Percentiles rank a stretch among this genome's conserved stretches.
phyloP scores from a whole-genome alignment of 2,888 invertebrate species.

The Invenusta paracnida region DNA sequence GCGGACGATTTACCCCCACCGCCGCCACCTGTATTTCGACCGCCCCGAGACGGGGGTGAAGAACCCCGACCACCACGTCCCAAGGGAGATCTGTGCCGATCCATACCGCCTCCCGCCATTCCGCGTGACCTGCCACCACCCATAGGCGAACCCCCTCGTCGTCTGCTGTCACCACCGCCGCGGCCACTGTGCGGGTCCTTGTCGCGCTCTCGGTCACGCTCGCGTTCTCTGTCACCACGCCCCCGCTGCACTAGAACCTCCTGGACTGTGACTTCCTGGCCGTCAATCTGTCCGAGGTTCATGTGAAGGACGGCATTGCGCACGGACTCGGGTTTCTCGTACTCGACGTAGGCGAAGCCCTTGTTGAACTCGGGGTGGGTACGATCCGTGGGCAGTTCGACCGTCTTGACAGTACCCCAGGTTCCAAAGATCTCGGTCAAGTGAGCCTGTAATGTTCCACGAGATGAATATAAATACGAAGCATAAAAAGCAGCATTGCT shows the following conservation, averaged over 20 bases:
- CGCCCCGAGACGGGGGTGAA: not conserved
- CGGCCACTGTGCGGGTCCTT: too few relatives aligned
- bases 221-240: not conserved
- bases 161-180: not conserved
- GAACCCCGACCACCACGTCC: not conserved
- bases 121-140: not conserved
- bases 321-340: conserved; percentile 81
- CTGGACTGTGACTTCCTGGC: conserved; percentile 67
- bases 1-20: not conserved
- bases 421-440: conserved; percentile 40
- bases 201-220: not conserved
- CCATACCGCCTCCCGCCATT: not conserved
- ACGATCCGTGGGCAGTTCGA: conserved; percentile 39
- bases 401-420: conserved; percentile 30
- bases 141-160: not conserved
- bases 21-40: not conserved
- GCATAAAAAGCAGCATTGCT: too few relatives aligned
- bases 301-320: conserved; percentile 95
- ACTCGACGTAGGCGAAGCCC: conserved; percentile 81
- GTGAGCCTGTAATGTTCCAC: conserved; percentile 40
- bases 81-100: not conserved
- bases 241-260: conserved; percentile 14
- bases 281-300: conserved; percentile 92
- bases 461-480: too few relatives aligned
- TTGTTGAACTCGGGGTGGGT: conserved; percentile 42